Conservation (phyloP, 1,140 invertebrate species). For the Tribolium castaneum region DNA sequence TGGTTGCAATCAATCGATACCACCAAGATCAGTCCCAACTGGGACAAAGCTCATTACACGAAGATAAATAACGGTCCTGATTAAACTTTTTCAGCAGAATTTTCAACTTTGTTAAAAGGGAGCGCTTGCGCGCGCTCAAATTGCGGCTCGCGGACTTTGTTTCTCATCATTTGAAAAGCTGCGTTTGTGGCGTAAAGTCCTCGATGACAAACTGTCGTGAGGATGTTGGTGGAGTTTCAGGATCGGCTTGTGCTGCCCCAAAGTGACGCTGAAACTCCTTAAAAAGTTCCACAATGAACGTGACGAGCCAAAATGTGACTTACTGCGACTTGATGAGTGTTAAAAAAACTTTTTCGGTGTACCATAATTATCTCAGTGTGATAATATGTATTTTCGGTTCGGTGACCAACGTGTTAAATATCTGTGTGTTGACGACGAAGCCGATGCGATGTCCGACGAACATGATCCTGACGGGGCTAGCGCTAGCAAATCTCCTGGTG, state of each 20-base stretch:
- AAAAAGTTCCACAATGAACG: constrained; percentile 4
- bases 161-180: constrained; percentile 20
- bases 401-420: constrained; percentile 92
- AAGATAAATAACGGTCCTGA: background rate
- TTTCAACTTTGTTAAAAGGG: background rate
- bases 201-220: background rate
- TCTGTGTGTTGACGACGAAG: constrained; percentile 90
- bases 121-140: background rate
- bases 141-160: background rate
- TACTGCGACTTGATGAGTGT: constrained; percentile 66
- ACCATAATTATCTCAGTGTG: constrained; percentile 81
- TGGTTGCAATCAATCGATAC: background rate
- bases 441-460: constrained; percentile 92
- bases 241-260: background rate
- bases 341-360: constrained; percentile 63
- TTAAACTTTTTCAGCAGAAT: background rate
- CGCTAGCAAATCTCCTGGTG: constrained; percentile 90
- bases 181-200: background rate
- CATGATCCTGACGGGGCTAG: constrained; percentile 87
- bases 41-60: background rate
- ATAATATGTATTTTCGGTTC: constrained; percentile 92
- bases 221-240: background rate
- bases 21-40: background rate
- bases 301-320: constrained; percentile 16
- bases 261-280: background rate